Evolutionary conservation across 2,113 vertebrate genomes (phyloP), one percentile per base, ranked within the genome.

Genomic region (Xenus cinereus): DNA sequence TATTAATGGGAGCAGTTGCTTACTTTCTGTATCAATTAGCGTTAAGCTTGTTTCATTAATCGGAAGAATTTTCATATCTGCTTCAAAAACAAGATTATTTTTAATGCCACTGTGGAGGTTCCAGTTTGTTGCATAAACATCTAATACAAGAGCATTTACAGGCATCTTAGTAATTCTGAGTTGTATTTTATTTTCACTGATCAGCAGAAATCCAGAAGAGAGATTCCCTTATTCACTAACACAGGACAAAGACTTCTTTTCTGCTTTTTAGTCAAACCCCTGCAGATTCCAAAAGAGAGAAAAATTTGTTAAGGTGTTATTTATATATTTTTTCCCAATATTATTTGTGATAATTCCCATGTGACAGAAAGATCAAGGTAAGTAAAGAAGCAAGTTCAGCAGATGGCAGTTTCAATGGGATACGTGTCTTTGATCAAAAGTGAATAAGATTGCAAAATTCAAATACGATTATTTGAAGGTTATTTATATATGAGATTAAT

Each of bases 341-440:
- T 50, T 91, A n/a, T 87, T 87, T 68, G 62, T 82, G 78, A 50
- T 91, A 96, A 90, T 92, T 85, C 62, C 80, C 45, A 15, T 26
- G 45, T 81, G 56, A 37, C 56, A 67, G 46, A 84, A 90, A 92
- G 89, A 86, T 83, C 50, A 92, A 93, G 74, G 11, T n/a, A 90
- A 92, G 21, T 80, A 68, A 80, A 77, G 57, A 94, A 90, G 76
- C 48, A 60, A 73, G 54, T 91, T 84, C 84, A 89, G 87, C 72
- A 80, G 32, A 71, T 68, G 21, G n/a, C 54, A 75, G 3, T 78
- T 92, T 72, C 85, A 92, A 2, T 87, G 39, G 35, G 66, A 82
- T 88, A 21, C 19, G 3, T 76, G 74, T 82, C 78, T 95, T 90
- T 87, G 86, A 85, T 92, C 48, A 64, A 30, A 93, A 85, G 74